Percentiles rank a stretch among this genome's conserved stretches.
These are phyloP conservation scores for Oasisia sp. DNA, from an alignment of 2,888 invertebrate species.

Conservation along the genomic window DNA sequence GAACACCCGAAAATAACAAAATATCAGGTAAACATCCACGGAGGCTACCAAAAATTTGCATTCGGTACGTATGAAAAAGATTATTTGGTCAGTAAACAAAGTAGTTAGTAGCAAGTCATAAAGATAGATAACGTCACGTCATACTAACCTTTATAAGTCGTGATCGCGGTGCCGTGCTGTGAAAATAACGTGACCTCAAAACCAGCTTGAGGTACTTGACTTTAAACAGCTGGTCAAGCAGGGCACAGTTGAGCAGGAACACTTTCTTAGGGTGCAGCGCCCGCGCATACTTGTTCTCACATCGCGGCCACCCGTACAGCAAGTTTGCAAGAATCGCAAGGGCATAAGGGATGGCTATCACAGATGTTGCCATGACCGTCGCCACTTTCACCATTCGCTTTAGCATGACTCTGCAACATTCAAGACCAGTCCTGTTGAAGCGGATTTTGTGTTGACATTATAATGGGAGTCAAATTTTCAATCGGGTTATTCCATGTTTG, in stretches of 20 bases:
- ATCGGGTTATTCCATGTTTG: too few species aligned
- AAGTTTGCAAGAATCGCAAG: conserved; percentile 56
- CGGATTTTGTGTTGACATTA: neutral
- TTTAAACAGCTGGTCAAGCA: conserved; percentile 48
- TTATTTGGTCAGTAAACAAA: neutral
- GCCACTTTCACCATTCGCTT: conserved; percentile 30
- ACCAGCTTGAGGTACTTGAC: conserved; percentile 49
- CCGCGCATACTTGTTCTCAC: conserved; percentile 49
- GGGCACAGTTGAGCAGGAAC: conserved; percentile 53
- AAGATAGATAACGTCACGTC: too few species aligned
- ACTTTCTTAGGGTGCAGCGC: conserved; percentile 59
- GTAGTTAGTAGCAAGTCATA: too few species aligned
- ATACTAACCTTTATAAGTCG: conserved; percentile 52
- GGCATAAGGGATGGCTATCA: conserved; percentile 58
- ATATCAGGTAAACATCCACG: neutral
- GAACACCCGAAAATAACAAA: neutral
- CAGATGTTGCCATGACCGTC: conserved; percentile 48
- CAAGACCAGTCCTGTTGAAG: neutral
- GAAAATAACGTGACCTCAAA: conserved; percentile 53
- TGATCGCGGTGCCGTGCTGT: conserved; percentile 45
- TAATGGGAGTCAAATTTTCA: too few species aligned
- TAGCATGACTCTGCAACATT: conserved; percentile 31
- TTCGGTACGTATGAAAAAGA: neutral
- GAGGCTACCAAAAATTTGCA: neutral
- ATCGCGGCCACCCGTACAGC: conserved; percentile 58